These are phyloP conservation scores for Rynchops niger DNA, from an alignment of 2,113 vertebrate genomes.

Conservation along the genomic window DNA sequence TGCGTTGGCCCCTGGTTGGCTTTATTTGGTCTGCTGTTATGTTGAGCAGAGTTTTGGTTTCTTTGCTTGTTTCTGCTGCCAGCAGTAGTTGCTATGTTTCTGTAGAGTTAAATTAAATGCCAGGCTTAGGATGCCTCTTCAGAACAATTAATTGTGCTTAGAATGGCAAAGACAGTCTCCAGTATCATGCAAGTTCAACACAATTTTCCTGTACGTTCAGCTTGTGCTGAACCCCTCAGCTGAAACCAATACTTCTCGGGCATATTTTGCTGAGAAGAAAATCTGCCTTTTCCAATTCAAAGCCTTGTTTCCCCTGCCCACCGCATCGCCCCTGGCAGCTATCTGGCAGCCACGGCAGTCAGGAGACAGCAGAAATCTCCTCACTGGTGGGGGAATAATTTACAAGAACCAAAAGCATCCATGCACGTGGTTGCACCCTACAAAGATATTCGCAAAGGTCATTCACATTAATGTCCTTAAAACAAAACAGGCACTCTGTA, in stretches of 20 bases:
- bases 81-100: rapidly evolving
- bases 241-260: neutral
- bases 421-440: neutral
- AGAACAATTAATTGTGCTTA: neutral
- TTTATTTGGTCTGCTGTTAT: neutral
- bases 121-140: neutral
- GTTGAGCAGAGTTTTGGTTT: neutral
- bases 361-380: neutral
- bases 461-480: neutral
- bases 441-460: neutral
- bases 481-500: neutral
- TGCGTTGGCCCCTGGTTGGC: neutral
- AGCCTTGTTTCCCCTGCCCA: neutral
- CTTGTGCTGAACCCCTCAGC: neutral
- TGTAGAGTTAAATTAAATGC: neutral
- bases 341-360: neutral
- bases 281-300: neutral
- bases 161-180: neutral
- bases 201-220: rapidly evolving
- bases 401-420: neutral
- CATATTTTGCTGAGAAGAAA: neutral
- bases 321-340: neutral
- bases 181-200: neutral
- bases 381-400: neutral
- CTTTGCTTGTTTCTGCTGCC: neutral